These are phyloP conservation scores for Cochlearius cochlearius DNA, from an alignment of 2,113 vertebrate genomes.

Conservation along the genomic window DNA sequence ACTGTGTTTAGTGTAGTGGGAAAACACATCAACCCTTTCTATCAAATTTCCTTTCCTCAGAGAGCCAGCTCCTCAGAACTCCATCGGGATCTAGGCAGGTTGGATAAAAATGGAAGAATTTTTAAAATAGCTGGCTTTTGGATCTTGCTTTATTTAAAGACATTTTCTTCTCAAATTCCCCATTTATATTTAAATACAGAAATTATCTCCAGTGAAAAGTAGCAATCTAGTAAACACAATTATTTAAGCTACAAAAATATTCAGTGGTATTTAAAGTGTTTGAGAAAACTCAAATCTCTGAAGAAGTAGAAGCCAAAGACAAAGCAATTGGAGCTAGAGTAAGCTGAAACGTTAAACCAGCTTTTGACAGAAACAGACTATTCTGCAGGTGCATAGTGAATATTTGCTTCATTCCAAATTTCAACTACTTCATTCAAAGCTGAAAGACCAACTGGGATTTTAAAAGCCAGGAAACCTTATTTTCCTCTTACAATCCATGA, in stretches of 20 bases:
- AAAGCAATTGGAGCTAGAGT: not conserved
- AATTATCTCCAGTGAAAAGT: not conserved
- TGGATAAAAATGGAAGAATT: not conserved
- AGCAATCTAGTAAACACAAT: not conserved
- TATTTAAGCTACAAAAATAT: not conserved
- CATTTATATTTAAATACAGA: not conserved
- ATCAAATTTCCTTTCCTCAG: not conserved
- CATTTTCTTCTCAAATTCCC: not conserved
- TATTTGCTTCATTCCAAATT: constrained; percentile 6
- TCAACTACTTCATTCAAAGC: constrained; percentile 20
- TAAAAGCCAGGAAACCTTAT: constrained; percentile 6
- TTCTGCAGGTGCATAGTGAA: not conserved
- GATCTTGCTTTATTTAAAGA: not conserved
- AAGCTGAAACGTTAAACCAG: not conserved
- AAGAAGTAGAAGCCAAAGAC: not conserved
- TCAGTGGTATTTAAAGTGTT: not conserved
- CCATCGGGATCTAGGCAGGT: not conserved
- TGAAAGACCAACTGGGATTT: constrained; percentile 46
- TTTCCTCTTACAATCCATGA: not conserved
- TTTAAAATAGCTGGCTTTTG: not conserved
- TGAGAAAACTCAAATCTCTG: not conserved
- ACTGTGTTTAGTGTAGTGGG: not conserved
- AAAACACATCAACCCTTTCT: not conserved
- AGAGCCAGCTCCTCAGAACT: not conserved
- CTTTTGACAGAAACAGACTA: not conserved